Evolutionary conservation across 1,140 invertebrate genomes (phyloP).

Genomic region (Caerostris extrusa): DNA sequence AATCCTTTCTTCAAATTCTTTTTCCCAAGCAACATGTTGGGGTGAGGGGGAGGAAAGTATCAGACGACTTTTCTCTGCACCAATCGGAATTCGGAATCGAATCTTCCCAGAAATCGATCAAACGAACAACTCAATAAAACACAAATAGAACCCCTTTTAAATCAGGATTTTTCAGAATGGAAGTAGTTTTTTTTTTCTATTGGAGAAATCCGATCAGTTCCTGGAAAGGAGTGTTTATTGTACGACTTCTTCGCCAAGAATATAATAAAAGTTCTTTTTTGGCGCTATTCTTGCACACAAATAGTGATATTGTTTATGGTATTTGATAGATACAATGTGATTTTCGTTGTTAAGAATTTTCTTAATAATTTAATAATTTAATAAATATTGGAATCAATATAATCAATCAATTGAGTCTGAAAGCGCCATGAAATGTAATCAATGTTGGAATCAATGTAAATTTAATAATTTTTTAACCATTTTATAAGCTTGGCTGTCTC

Average conservation of each 20-base stretch:
- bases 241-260: not conserved
- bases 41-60: not conserved
- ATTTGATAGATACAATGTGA: no score
- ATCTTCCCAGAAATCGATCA: not conserved
- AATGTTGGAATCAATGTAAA: no score
- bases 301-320: no score
- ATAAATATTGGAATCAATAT: no score
- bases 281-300: not conserved
- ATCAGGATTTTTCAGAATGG: not conserved
- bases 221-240: not conserved
- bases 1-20: not conserved
- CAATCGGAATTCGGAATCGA: not conserved
- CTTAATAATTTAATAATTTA: no score
- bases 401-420: no score
- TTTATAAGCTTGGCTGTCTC: no score
- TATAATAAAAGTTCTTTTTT: not conserved
- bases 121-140: not conserved
- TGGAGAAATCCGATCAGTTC: not conserved
- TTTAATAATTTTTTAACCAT: no score
- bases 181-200: not conserved
- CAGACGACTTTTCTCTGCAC: not conserved
- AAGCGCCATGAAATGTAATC: no score
- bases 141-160: not conserved
- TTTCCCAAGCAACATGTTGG: not conserved
- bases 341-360: no score